Evolutionary conservation across 2,113 vertebrate genomes (phyloP), one percentile per base, ranked within the genome.

Genomic region (Mesoclemmys tuberculata): DNA sequence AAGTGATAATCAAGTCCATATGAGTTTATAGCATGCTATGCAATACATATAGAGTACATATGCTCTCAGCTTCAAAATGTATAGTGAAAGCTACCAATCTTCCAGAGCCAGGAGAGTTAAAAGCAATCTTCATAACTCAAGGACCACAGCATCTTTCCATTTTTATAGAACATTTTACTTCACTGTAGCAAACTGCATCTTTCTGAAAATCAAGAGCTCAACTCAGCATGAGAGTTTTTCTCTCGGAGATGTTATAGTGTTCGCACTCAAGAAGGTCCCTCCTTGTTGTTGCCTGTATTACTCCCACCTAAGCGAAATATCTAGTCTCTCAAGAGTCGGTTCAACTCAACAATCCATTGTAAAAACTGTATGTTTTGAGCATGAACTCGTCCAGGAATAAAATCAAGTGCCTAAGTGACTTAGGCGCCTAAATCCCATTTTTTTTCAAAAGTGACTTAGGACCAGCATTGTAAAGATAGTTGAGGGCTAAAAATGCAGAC

Each of bases 261-360:
- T 93, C 91, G 68, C 77, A 54, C 58, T 93, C 92, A 87, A 89
- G 55, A 84, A 92, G 74, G 38, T n/a, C 41, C 85, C 58, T 77
- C 48, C 54, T 46, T 71, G 84, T 90, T 93, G 90, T 92, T 96
- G 88, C 80, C 88, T 71, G 29, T 55, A 87, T 85, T 89, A 82
- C 75, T 87, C 89, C 58, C 35, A 46, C 68, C 88, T 89, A 77
- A 58, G 77, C 87, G 80, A 95, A 94, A 87, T 95, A 95, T 88
- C 93, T 87, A 89, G 85, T 91, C 90, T 92, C 88, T 92, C 82
- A 85, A 95, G n/a, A 90, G 93, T 16, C 74, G 14, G 24, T 77
- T 77, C 74, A 77, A 24, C 74, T 46, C 75, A 90, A 75, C 0
- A 2, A 89, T 7, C 74, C 90, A 88, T 10, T 21, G 82, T 80